These are phyloP conservation scores for Aphodius granarius DNA, from an alignment of 2,888 invertebrate species.

Conservation along the genomic window DNA sequence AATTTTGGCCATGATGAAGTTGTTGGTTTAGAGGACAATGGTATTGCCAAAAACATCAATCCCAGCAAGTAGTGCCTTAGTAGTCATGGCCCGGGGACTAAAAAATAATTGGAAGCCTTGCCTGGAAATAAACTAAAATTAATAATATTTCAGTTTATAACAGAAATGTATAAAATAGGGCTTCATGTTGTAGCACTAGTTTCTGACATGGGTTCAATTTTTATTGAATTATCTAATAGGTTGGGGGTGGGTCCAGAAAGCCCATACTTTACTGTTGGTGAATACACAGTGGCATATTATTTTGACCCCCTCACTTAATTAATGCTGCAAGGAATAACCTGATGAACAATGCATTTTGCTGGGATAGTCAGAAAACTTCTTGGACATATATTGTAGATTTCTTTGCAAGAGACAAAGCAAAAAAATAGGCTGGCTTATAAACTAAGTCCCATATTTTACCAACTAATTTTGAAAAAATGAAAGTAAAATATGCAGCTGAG, in stretches of 20 bases:
- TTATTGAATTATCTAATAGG: conserved; percentile 13
- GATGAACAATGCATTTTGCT: conserved; percentile 24
- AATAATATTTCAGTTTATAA: conserved; percentile 16
- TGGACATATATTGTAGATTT: conserved; percentile 30
- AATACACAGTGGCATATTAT: conserved; percentile 30
- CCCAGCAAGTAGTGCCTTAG: conserved; percentile 19
- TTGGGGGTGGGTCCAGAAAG: conserved; percentile 26
- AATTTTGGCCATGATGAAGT: no score
- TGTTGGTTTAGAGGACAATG: conserved; percentile 25
- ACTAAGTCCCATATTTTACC: conserved; percentile 33
- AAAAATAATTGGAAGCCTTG: conserved; percentile 26
- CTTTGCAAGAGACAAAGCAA: conserved; percentile 29
- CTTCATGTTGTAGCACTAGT: conserved; percentile 21
- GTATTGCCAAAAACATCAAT: background rate
- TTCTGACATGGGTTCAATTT: conserved; percentile 16
- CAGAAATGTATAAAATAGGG: conserved; percentile 16
- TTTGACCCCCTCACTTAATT: conserved; percentile 33
- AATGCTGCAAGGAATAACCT: conserved; percentile 33
- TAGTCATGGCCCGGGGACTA: conserved; percentile 24
- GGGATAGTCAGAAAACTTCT: background rate
- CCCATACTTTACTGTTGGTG: conserved; percentile 29
- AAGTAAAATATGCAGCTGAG: conserved; percentile 34
- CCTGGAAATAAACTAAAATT: conserved; percentile 5
- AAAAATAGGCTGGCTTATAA: conserved; percentile 31
- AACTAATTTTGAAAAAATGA: conserved; percentile 35